Base-by-base conservation (phyloP, 2,797 vertebrate genomes). In the Cottoperca gobio region DNA sequence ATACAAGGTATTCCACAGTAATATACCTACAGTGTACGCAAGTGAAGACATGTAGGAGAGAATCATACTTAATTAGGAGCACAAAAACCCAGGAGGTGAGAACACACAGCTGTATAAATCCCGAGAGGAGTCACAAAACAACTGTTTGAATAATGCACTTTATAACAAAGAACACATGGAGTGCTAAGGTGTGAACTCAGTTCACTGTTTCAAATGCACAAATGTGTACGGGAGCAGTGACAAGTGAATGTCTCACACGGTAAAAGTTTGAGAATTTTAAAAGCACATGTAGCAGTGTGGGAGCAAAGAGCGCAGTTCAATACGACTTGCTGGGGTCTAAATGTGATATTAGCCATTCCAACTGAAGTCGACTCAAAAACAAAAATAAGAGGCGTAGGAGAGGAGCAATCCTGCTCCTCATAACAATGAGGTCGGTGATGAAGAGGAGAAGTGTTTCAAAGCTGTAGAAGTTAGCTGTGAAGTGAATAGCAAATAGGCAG, bases 381-480 rank as follows among this genome's bases (percentile, higher is more conserved):
- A 83, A 74, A 82, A 81, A 62, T 58, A 77, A 35, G 74, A 82
- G 70, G 78, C 2, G 19, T 37, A 77, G 81, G 65, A 84, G 76
- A 78, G 33, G 50, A 65, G 62, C 42, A n/a, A 67, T 9, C 31
- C 78, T 65, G 76, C 77, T 87, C 60, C 66, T 58, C 84, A 92
- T 89, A 84, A 89, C 85, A 92, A 92, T 86, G 89, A 90, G 81
- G 75, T 33, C 31, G 33, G 31, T 48, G 78, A 88, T 83, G 75
- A 86, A 84, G 86, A 81, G 83, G 11, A 58, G 26, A 75, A 26
- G 49, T 17, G 69, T 81, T 89, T 87, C 82, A 82, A 81, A 87
- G 87, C 70, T 43, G 81, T 24, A 49, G 79, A 81, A 84, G 86
- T 64, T n/a, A 17, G 85, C 74, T 82, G 87, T 85, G 86, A 81